These are phyloP conservation scores for Orchestia grillus DNA, from an alignment of 1,140 invertebrate species.

Conservation along the genomic window DNA sequence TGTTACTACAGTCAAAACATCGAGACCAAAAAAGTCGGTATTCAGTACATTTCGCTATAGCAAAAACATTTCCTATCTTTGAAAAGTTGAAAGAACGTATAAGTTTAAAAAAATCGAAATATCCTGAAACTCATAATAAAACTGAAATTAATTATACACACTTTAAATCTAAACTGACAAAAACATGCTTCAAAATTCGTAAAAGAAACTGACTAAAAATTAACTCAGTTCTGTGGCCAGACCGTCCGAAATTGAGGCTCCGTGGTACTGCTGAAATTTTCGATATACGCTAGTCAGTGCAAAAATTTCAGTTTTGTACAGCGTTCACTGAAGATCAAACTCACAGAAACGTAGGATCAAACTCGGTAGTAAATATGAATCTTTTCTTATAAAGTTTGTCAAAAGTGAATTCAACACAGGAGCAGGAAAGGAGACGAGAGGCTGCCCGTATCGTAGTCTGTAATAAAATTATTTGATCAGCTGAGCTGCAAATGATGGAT, in stretches of 20 bases:
- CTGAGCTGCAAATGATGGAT: background rate
- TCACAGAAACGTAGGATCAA: background rate
- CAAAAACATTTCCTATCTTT: background rate
- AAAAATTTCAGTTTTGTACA: background rate
- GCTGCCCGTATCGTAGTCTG: background rate
- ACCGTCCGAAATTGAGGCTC: background rate
- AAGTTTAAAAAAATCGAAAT: background rate
- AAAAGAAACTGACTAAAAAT: background rate
- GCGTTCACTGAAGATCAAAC: background rate
- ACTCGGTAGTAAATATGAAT: background rate
- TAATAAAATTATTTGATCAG: background rate
- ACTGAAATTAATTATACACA: background rate
- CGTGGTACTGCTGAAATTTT: background rate
- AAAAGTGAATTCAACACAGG: background rate
- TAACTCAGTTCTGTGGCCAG: background rate
- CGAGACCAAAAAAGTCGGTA: background rate
- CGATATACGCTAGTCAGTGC: background rate
- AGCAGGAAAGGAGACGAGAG: background rate
- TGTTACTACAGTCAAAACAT: background rate
- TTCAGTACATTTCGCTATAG: background rate
- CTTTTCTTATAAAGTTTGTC: background rate
- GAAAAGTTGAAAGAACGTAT: background rate
- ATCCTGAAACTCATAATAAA: background rate
- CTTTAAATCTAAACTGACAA: background rate
- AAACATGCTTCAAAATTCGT: background rate